A percentile compares a stretch with the other conserved stretches of the same genome.
These are phyloP conservation scores for Frankliniella intonsa DNA, from an alignment of 2,888 invertebrate genomes.

Conservation along the genomic window DNA sequence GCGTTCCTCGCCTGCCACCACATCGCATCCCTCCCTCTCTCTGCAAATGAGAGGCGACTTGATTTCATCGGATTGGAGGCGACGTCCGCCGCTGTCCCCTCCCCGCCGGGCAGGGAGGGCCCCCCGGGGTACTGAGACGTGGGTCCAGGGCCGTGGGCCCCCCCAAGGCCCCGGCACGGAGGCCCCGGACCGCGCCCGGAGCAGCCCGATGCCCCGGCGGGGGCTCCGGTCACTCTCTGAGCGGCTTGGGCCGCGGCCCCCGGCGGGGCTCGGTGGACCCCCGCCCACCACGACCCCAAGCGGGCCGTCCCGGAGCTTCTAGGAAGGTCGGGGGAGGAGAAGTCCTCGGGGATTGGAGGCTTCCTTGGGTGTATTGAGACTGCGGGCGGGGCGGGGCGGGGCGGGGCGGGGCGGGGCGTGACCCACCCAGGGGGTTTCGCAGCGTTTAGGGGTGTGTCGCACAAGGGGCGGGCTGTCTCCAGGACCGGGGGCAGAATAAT, in stretches of 20 bases:
- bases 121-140: no score
- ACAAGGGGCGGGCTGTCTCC: no score
- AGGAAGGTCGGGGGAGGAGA: no score
- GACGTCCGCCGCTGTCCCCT: neutral
- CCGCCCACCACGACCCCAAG: neutral
- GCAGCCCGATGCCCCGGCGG: neutral
- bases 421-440: no score
- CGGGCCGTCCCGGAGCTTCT: no score
- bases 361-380: no score
- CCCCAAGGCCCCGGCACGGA: neutral
- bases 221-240: neutral
- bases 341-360: no score
- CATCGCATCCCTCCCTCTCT: neutral
- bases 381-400: no score
- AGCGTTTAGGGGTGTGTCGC: no score
- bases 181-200: neutral
- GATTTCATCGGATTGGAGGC: slow-evolving; percentile 16
- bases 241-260: neutral
- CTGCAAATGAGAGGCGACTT: neutral
- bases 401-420: no score
- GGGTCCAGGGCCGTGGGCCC: neutral
- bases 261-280: neutral
- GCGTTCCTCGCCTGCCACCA: no score
- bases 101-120: neutral
- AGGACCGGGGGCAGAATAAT: no score